Percentiles rank a stretch among this genome's conserved stretches.
Evolutionary conservation across 2,113 vertebrate genomes (phyloP).

Genomic region (Alethe diademata): DNA sequence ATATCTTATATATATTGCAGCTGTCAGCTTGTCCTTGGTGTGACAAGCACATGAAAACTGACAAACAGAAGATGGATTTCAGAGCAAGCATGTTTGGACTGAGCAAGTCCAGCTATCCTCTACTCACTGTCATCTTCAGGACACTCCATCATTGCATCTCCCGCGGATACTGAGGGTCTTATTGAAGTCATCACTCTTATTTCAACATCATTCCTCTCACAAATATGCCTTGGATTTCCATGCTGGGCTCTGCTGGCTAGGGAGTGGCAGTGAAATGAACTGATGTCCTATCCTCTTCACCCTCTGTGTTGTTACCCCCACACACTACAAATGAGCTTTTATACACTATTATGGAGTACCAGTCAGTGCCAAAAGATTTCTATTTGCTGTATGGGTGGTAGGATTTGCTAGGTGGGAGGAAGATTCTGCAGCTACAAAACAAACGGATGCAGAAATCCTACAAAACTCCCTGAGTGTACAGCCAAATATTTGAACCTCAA

Average conservation of each 20-base stretch:
- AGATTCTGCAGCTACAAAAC: not conserved
- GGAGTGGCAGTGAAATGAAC: not conserved
- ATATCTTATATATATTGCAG: not conserved
- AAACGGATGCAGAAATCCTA: not conserved
- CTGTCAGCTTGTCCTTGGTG: not conserved
- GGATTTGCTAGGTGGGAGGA: not conserved
- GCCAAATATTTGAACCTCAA: not conserved
- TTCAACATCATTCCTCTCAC: not conserved
- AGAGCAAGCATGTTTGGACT: not conserved
- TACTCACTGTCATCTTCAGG: not conserved
- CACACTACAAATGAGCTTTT: not conserved
- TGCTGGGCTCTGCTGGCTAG: not conserved
- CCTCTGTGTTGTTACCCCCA: not conserved
- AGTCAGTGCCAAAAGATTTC: not conserved
- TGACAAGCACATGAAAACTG: not conserved
- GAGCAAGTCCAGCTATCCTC: not conserved
- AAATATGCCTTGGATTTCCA: not conserved
- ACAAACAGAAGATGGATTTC: not conserved
- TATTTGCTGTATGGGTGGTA: not conserved
- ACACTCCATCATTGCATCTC: not conserved
- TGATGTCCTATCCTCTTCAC: not conserved
- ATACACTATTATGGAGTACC: not conserved
- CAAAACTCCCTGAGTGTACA: not conserved
- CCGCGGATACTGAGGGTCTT: not conserved
- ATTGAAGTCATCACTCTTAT: not conserved